Evolutionary conservation across 2,888 invertebrate species (phyloP).

Genomic region (Rhagium mordax): DNA sequence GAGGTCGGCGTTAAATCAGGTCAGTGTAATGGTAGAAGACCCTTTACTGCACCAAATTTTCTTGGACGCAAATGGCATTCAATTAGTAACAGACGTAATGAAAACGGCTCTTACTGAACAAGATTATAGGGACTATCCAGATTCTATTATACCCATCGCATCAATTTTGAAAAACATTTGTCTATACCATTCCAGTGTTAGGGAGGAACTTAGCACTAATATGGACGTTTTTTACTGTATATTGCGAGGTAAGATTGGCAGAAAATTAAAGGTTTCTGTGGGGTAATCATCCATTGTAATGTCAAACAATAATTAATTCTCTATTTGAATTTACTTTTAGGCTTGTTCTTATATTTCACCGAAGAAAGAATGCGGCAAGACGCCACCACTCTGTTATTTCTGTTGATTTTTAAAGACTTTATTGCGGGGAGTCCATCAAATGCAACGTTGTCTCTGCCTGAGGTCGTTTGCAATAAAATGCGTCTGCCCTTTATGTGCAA

Average conservation of each 20-base stretch:
- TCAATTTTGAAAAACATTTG: constrained; percentile 71
- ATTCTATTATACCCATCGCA: constrained; percentile 71
- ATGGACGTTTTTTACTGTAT: constrained; percentile 69
- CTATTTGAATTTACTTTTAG: constrained; percentile 62
- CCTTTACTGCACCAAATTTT: constrained; percentile 76
- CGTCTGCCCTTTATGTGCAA: constrained; percentile 71
- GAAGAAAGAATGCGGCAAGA: constrained; percentile 72
- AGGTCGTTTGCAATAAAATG: constrained; percentile 68
- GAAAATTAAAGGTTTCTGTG: no score
- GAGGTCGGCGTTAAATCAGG: constrained; percentile 79
- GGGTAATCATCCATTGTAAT: no score
- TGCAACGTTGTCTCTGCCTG: constrained; percentile 70
- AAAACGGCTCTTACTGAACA: constrained; percentile 69
- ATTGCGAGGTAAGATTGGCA: constrained; percentile 69
- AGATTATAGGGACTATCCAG: constrained; percentile 71
- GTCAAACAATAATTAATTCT: no score
- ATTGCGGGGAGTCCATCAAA: constrained; percentile 65
- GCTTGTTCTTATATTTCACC: constrained; percentile 72
- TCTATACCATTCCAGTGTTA: constrained; percentile 73
- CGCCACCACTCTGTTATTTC: constrained; percentile 70
- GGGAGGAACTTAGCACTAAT: constrained; percentile 74
- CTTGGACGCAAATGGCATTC: constrained; percentile 74
- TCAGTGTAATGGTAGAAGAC: constrained; percentile 79
- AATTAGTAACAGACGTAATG: constrained; percentile 71
- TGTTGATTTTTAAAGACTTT: constrained; percentile 71